Percentiles rank a stretch among this genome's conserved stretches.
Conservation (phyloP, 2,113 vertebrate species). For the Raja brachyura region DNA sequence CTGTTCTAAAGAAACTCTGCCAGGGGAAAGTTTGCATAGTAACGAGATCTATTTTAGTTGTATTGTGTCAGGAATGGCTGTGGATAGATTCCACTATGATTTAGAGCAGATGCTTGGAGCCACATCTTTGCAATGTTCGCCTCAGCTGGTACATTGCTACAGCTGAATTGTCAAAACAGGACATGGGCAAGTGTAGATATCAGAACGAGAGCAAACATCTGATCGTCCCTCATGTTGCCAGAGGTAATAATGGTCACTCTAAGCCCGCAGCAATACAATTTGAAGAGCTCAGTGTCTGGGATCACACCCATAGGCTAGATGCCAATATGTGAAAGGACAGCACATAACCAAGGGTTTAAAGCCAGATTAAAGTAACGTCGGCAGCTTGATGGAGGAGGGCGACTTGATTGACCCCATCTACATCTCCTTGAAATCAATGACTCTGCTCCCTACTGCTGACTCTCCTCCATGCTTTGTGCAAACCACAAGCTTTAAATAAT, state of each 20-base stretch:
- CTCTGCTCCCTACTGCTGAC: too few species aligned
- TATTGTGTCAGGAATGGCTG: not conserved
- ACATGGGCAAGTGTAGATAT: not conserved
- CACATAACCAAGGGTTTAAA: not conserved
- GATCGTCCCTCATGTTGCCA: not conserved
- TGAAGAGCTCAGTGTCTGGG: not conserved
- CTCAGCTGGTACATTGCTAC: not conserved
- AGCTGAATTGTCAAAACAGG: not conserved
- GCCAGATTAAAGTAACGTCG: not conserved
- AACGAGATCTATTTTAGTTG: not conserved
- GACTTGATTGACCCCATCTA: not conserved
- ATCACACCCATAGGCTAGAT: not conserved
- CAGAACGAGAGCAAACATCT: not conserved
- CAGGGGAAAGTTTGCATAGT: not conserved
- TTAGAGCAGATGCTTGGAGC: not conserved
- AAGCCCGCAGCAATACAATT: not conserved
- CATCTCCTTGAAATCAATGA: too few species aligned
- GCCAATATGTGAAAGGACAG: not conserved
- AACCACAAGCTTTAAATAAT: too few species aligned
- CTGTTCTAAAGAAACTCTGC: not conserved
- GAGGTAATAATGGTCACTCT: not conserved
- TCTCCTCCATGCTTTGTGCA: too few species aligned
- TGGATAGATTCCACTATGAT: not conserved
- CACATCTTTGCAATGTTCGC: not conserved
- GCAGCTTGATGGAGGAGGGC: not conserved